phyloP scores from a whole-genome alignment of 2,888 invertebrate genomes.

The Cotesia congregata region DNA sequence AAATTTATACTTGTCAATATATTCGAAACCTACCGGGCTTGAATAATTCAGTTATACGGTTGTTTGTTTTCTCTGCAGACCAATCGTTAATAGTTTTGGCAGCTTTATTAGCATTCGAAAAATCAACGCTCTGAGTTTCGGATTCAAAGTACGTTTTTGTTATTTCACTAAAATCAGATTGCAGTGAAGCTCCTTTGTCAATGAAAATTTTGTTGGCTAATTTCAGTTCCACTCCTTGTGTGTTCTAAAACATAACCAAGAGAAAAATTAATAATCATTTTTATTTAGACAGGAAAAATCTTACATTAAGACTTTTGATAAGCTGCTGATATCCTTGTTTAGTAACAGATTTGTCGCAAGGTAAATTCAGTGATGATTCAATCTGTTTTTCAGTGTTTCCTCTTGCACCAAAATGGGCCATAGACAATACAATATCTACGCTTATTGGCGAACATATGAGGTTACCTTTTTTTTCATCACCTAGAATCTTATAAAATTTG shows the following conservation, averaged over 20 bases:
- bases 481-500: slow-evolving; percentile 46
- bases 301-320: slow-evolving; percentile 26
- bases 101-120: slow-evolving; percentile 69
- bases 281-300: not conserved
- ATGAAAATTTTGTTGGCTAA: slow-evolving; percentile 83
- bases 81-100: slow-evolving; percentile 80
- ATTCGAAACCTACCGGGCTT: slow-evolving; percentile 65
- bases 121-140: slow-evolving; percentile 76
- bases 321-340: slow-evolving; percentile 34
- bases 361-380: slow-evolving; percentile 26
- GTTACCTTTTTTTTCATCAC: slow-evolving; percentile 40
- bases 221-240: slow-evolving; percentile 74
- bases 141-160: slow-evolving; percentile 76
- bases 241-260: slow-evolving; percentile 34
- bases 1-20: not conserved
- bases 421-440: slow-evolving; percentile 50
- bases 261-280: not conserved
- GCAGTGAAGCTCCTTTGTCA: slow-evolving; percentile 69
- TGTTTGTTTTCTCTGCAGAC: slow-evolving; percentile 83
- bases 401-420: slow-evolving; percentile 44
- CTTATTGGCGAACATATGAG: slow-evolving; percentile 52
- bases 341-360: slow-evolving; percentile 23
- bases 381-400: slow-evolving; percentile 36
- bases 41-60: slow-evolving; percentile 85
- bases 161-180: slow-evolving; percentile 73